These are phyloP conservation scores for Cyprinodon variegatus DNA, from an alignment of 2,113 vertebrate genomes.

Conservation along the genomic window DNA sequence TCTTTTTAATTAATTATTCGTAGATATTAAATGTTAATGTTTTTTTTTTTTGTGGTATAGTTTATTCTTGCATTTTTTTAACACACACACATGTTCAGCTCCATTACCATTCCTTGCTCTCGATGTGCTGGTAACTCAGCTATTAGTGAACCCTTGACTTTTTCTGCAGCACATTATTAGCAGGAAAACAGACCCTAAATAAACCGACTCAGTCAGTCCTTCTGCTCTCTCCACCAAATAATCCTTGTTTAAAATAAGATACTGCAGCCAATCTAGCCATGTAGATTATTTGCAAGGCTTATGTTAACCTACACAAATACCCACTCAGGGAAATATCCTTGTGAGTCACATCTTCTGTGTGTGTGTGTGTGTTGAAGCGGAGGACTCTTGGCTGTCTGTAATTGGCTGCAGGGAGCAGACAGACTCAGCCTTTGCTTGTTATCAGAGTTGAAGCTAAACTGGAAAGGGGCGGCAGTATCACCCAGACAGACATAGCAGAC, in stretches of 20 bases:
- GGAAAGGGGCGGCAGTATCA: constrained; percentile 51
- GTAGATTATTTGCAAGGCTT: constrained; percentile 5
- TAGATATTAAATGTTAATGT: no score
- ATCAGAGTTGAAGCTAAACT: constrained; percentile 54
- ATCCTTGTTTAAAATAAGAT: neutral
- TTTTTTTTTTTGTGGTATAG: no score
- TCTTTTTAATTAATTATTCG: no score
- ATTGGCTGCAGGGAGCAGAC: constrained; percentile 56
- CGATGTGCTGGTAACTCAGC: neutral
- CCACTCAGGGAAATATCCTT: neutral
- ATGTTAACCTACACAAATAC: neutral
- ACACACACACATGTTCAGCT: neutral
- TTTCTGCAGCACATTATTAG: neutral
- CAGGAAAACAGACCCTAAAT: neutral
- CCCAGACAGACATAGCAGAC: constrained; percentile 32
- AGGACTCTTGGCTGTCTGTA: constrained; percentile 34
- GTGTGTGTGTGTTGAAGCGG: constrained; percentile 18
- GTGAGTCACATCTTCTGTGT: constrained; percentile 7
- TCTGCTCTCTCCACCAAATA: neutral
- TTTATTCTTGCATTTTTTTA: no score
- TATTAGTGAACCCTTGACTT: neutral
- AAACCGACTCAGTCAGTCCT: neutral
- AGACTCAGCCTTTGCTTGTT: constrained; percentile 41
- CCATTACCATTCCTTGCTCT: neutral
- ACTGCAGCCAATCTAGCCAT: neutral